These are phyloP conservation scores for Siphonodentalium dalli DNA, from an alignment of 2,888 invertebrate species.

Conservation along the genomic window DNA sequence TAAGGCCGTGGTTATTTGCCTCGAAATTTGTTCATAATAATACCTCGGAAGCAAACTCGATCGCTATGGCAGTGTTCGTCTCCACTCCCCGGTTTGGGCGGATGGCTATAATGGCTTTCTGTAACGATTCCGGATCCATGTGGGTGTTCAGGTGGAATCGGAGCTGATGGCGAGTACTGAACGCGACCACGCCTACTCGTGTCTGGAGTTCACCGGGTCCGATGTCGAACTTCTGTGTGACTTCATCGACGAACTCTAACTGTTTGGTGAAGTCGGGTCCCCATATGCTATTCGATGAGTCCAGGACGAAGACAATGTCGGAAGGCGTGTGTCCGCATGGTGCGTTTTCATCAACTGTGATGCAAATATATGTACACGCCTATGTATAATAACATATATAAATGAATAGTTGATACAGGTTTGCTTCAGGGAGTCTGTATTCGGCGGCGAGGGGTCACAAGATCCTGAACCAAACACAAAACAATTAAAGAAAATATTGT, in stretches of 20 bases:
- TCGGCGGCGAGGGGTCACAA: no score
- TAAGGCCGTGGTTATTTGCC: background rate
- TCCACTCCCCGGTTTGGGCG: conserved; percentile 27
- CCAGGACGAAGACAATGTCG: conserved; percentile 44
- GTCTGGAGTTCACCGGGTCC: conserved; percentile 34
- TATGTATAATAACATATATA: no score
- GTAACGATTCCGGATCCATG: conserved; percentile 21
- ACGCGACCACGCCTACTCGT: conserved; percentile 42
- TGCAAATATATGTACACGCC: no score
- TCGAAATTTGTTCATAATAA: conserved; percentile 3
- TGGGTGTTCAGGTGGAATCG: conserved; percentile 38
- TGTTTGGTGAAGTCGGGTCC: conserved; percentile 43
- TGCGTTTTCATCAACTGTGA: no score
- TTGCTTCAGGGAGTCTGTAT: no score
- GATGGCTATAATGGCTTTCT: conserved; percentile 30
- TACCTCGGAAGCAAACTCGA: conserved; percentile 32
- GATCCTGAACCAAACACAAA: no score
- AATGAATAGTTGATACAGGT: no score
- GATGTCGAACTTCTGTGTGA: conserved; percentile 40
- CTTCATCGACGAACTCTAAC: conserved; percentile 38
- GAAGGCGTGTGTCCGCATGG: no score
- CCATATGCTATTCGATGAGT: conserved; percentile 53
- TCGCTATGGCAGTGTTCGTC: conserved; percentile 46
- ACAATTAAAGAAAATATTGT: no score
- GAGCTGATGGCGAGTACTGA: conserved; percentile 34